A percentile compares a stretch with the other conserved stretches of the same genome.
Evolutionary conservation across 2,797 vertebrate genomes (phyloP).

Genomic region (Trichosurus vulpecula): DNA sequence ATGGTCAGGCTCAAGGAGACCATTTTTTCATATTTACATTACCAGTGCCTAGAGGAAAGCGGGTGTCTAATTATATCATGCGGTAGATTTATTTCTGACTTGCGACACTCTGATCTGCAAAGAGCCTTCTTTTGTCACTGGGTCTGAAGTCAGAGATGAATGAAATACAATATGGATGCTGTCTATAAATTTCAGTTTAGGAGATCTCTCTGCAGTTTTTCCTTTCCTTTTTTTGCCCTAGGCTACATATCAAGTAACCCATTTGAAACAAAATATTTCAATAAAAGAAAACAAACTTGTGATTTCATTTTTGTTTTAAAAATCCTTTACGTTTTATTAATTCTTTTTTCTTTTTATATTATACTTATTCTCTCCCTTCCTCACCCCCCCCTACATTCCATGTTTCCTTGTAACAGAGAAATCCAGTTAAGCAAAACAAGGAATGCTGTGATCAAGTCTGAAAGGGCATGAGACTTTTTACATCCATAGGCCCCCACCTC

Average conservation of each 20-base stretch:
- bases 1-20: background rate
- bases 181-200: background rate
- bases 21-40: background rate
- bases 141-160: background rate
- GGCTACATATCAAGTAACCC: background rate
- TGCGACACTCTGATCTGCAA: background rate
- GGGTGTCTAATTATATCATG: background rate
- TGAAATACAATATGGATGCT: background rate
- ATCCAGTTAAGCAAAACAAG: background rate
- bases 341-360: background rate
- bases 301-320: background rate
- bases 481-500: background rate
- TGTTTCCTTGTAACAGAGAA: background rate
- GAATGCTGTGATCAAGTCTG: background rate
- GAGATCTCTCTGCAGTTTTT: background rate
- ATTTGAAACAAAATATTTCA: background rate
- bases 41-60: background rate
- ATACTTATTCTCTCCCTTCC: background rate
- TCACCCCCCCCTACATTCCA: background rate
- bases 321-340: background rate
- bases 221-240: background rate
- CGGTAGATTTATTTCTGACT: background rate
- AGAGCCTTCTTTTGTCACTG: background rate
- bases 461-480: background rate
- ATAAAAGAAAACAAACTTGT: conserved; percentile 5